Base-by-base conservation (phyloP, 2,888 invertebrate species). In the Gymnocheta viridis region DNA sequence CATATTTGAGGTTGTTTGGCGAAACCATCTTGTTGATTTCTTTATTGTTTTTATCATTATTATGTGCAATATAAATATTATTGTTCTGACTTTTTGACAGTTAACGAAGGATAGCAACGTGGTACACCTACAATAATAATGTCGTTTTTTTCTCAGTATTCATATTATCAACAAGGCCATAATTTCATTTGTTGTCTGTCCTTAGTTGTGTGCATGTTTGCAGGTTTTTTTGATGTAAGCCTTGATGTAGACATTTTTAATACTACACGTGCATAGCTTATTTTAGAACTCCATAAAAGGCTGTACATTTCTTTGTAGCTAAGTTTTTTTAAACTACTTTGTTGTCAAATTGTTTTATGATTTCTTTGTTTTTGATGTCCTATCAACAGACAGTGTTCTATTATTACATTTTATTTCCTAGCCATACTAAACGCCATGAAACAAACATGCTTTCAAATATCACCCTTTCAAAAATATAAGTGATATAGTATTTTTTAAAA, bases 21-120 rank as follows among this genome's bases (percentile, higher is more conserved):
- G 62, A 10, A 27, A 51, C 17, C 35, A 41, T 69, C 74, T 62
- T 77, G 56, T 67, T 77, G 76, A 84, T 81, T 56, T 81, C 77
- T 81, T 77, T 80, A 81, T 81, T 84, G 77, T 81, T 77, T 80
- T 60, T 72, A 80, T n/a, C n/a, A n/a, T 67, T 67, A 80, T 58
- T 58, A 19, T 17, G 56, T 56, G 72, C 66, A 80, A 76, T 32
- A 80, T 72, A 69, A 83, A 83, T 76, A 83, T 83, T 67, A 67
- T 73, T 51, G 67, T 62, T 47, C 49, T 80, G 72, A 56, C 67
- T 80, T 80, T 84, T 80, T 81, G 80, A 80, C 80, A 84, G 77
- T 73, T 77, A 81, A 84, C 67, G 77, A 62, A 84, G 84, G 84
- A 62, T 49, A 54, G 17, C 17, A 24, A 6, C 5, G 12, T 60